Conservation (phyloP, 2,888 invertebrate species). For the Oeneis ivallda region DNA sequence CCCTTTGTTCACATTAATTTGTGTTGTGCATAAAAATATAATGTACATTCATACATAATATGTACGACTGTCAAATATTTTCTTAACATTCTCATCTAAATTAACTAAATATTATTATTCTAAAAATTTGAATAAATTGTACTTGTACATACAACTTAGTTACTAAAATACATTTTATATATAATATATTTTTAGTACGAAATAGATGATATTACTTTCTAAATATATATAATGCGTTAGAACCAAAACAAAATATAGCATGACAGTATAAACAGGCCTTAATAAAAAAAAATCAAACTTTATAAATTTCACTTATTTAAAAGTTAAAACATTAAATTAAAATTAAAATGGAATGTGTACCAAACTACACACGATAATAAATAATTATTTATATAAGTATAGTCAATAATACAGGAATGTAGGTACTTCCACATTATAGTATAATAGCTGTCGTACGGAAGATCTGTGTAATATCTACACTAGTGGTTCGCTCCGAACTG, state of each 20-base stretch:
- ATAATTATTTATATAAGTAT: slow-evolving; percentile 10
- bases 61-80: too few species aligned
- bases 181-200: not conserved
- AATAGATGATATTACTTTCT: not conserved
- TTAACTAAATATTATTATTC: not conserved
- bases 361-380: slow-evolving; percentile 8
- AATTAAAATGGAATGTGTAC: slow-evolving; percentile 17
- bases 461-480: not conserved
- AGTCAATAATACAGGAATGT: slow-evolving; percentile 31
- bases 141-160: not conserved
- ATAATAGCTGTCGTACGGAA: not conserved
- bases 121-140: not conserved
- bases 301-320: slow-evolving; percentile 1
- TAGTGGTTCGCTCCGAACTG: too few species aligned
- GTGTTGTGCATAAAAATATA: not conserved
- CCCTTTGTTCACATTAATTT: slow-evolving; percentile 4
- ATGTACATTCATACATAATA: not conserved
- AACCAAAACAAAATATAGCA: not conserved
- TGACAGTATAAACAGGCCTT: slow-evolving; percentile 26
- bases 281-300: slow-evolving; percentile 18
- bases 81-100: too few species aligned
- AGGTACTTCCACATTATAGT: slow-evolving; percentile 1
- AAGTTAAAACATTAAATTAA: slow-evolving; percentile 16
- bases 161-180: too few species aligned
- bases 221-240: not conserved